A percentile compares a stretch with the other conserved stretches of the same genome.
phyloP scores from a whole-genome alignment of 2,888 invertebrate species.

The Stenchaetothrips biformis region DNA sequence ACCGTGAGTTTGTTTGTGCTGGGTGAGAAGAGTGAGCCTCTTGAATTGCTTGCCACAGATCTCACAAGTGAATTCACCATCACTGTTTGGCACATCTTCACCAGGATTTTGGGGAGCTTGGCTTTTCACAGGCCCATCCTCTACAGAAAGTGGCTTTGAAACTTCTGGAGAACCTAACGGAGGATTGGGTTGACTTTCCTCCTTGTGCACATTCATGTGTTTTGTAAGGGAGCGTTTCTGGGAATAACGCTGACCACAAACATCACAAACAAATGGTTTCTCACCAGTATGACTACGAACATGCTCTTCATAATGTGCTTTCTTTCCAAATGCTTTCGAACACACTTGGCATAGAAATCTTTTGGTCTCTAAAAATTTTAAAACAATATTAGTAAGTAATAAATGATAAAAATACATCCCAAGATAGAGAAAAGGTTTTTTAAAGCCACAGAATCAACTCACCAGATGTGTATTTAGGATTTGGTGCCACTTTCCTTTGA shows the following conservation, averaged over 20 bases:
- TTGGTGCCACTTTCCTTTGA: neutral
- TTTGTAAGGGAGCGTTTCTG: neutral
- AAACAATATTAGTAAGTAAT: neutral
- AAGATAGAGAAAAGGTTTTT: no score
- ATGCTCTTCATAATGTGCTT: neutral
- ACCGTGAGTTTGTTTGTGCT: neutral
- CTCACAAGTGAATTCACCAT: neutral
- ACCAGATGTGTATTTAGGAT: neutral
- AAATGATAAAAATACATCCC: no score
- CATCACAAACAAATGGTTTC: neutral
- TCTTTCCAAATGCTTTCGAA: neutral
- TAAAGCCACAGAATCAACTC: neutral
- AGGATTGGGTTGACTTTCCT: neutral
- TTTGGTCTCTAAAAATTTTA: neutral
- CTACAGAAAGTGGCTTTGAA: no score
- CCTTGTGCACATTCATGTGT: neutral
- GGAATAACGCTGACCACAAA: neutral
- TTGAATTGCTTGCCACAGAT: neutral
- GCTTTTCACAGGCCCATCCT: no score
- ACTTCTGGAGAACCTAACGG: no score
- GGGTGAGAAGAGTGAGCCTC: neutral
- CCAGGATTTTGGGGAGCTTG: neutral
- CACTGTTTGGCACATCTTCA: neutral
- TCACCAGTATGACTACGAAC: neutral
- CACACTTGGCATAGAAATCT: neutral